Evolutionary conservation across 2,113 vertebrate species (phyloP), one percentile per base, ranked within the genome.

Genomic region (Dicaeum eximium): DNA sequence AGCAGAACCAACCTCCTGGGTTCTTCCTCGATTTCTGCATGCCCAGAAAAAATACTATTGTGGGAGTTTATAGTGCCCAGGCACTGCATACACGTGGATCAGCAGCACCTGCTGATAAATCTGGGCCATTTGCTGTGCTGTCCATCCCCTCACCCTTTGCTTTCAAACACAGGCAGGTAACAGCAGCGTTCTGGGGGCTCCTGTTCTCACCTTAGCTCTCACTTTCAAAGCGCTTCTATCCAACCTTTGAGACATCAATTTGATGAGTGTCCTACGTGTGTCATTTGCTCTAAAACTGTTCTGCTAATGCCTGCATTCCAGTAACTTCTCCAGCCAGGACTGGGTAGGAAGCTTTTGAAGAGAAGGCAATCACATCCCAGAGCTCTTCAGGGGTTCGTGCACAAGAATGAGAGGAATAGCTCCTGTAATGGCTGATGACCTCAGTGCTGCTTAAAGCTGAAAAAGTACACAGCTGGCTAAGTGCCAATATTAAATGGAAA

Each of bases 401-500:
- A 38, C n/a, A 77, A 88, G 89, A 61, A 86, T 40, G 66, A 86
- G 89, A 70, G n/a, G 54, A 95, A 65, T 7, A 82, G 44, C 24
- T 88, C 88, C 82, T 51, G 1, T 48, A 86, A 88, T 25, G 40
- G 66, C 54, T 61, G 77, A 65, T 77, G 72, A 92, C 62, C 69
- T 86, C 91, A 73, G 23, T 57, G 80, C 75, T 86, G 27, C 91
- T 83, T 86, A 67, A 69, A 90, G 42, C 54, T 69, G 44, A 83
- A 53, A 57, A 93, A 90, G 86, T 61, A 56, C 72, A 69, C 48
- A 64, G 67, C 54, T 95, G 93, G 89, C 66, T 42, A 61, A 40
- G 12, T 4, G 70, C 85, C 92, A 87, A 4, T 1, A 31, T 23
- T 77, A 88, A 96, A 93, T 82, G 92, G 95, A 94, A 94, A 94